A percentile compares a stretch with the other conserved stretches of the same genome.
Conservation (phyloP, 2,888 invertebrate genomes). For the Papilio protenor region DNA sequence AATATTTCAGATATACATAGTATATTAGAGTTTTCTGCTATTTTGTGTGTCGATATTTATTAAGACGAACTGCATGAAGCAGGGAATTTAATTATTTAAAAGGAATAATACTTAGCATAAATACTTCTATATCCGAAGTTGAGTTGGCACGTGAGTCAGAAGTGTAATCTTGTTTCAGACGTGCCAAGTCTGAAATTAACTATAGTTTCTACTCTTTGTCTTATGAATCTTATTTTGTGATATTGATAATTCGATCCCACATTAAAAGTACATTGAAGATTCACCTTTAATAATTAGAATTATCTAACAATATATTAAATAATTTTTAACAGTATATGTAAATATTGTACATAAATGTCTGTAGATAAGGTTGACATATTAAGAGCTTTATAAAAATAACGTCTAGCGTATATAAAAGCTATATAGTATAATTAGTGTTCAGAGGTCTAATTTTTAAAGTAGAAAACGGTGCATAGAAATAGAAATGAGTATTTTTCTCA, state of each 20-base stretch:
- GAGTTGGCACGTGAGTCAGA: background rate
- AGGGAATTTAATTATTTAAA: background rate
- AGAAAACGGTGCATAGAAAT: slow-evolving; percentile 42
- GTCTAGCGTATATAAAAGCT: slow-evolving; percentile 52
- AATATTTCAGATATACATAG: slow-evolving; percentile 25
- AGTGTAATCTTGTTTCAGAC: background rate
- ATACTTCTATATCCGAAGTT: background rate
- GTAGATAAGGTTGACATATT: slow-evolving; percentile 57
- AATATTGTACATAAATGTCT: slow-evolving; percentile 61
- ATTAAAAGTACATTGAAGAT: slow-evolving; percentile 55
- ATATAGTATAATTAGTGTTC: slow-evolving; percentile 47
- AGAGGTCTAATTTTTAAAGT: slow-evolving; percentile 35
- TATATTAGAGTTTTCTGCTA: slow-evolving; percentile 27
- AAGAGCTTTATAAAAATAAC: slow-evolving; percentile 66
- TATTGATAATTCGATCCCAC: slow-evolving; percentile 61
- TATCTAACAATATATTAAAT: slow-evolving; percentile 39
- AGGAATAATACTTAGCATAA: background rate
- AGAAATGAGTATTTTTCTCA: slow-evolving; percentile 32
- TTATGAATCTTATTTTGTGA: slow-evolving; percentile 67
- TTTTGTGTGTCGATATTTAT: slow-evolving; percentile 1
- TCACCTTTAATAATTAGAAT: slow-evolving; percentile 55
- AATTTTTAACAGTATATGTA: slow-evolving; percentile 52
- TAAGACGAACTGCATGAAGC: slow-evolving; percentile 10
- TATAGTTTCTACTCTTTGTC: slow-evolving; percentile 3
- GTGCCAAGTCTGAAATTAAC: background rate